Evolutionary conservation across 1,140 invertebrate genomes (phyloP).

Genomic region (Acromyrmex heyeri): DNA sequence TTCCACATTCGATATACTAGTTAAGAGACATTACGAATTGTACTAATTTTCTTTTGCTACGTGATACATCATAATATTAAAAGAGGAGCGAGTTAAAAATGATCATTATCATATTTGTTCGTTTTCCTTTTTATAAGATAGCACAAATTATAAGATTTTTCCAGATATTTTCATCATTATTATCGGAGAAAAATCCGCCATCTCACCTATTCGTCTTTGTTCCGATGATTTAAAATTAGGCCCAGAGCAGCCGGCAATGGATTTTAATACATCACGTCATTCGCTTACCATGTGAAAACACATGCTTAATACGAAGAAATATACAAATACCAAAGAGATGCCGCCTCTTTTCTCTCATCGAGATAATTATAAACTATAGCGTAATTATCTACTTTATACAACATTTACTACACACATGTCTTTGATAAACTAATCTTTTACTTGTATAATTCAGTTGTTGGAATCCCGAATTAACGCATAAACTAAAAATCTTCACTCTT

Average conservation of each 20-base stretch:
- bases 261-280: conserved; percentile 61
- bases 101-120: conserved; percentile 34
- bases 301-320: conserved; percentile 70
- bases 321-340: conserved; percentile 73
- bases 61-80: conserved; percentile 43
- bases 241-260: conserved; percentile 71
- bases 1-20: conserved; percentile 24
- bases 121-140: conserved; percentile 12
- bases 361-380: conserved; percentile 75
- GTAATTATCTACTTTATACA: conserved; percentile 80
- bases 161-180: conserved; percentile 18
- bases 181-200: not conserved
- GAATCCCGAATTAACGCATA: not conserved
- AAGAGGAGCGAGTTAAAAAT: conserved; percentile 44
- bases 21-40: conserved; percentile 47
- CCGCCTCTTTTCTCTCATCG: conserved; percentile 56
- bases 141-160: conserved; percentile 29
- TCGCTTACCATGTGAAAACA: conserved; percentile 68
- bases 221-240: conserved; percentile 69
- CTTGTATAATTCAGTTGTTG: conserved; percentile 79
- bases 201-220: not conserved
- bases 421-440: conserved; percentile 75
- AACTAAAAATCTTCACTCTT: not conserved
- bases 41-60: conserved; percentile 32
- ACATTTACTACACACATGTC: conserved; percentile 79